Percentiles rank a stretch among this genome's conserved stretches.
Evolutionary conservation across 2,797 vertebrate genomes (phyloP).

Genomic region (Melanotaenia nigrans): DNA sequence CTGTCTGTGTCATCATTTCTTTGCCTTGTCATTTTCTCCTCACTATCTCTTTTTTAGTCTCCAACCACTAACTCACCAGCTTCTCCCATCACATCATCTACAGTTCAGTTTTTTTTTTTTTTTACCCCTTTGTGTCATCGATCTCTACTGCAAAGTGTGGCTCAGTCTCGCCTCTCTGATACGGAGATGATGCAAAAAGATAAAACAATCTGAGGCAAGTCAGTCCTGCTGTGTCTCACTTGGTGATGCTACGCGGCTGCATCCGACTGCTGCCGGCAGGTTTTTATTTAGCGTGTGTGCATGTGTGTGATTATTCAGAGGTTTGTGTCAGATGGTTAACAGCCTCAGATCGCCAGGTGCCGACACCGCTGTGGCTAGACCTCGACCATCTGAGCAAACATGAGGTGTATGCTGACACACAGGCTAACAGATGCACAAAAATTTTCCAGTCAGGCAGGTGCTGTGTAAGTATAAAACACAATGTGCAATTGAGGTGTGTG

Average conservation of each 20-base stretch:
- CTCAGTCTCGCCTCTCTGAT: slow-evolving; percentile 54
- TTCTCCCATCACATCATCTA: slow-evolving; percentile 34
- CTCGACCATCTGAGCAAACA: slow-evolving; percentile 73
- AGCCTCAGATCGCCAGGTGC: slow-evolving; percentile 63
- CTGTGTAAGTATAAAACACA: slow-evolving; percentile 31
- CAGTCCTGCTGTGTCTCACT: slow-evolving; percentile 33
- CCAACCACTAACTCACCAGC: slow-evolving; percentile 32
- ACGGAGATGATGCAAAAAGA: slow-evolving; percentile 63
- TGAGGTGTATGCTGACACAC: slow-evolving; percentile 28
- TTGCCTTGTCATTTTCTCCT: slow-evolving; percentile 59
- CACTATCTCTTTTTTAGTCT: slow-evolving; percentile 34
- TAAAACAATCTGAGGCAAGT: slow-evolving; percentile 51
- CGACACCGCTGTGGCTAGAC: slow-evolving; percentile 55
- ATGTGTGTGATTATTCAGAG: slow-evolving; percentile 22
- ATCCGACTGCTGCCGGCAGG: slow-evolving; percentile 24
- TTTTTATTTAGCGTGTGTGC: slow-evolving; percentile 10
- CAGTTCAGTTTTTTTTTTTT: slow-evolving; percentile 12
- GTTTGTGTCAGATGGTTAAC: slow-evolving; percentile 51
- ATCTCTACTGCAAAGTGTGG: slow-evolving; percentile 45
- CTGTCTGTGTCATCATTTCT: slow-evolving; percentile 37
- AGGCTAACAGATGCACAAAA: slow-evolving; percentile 47
- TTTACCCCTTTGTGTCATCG: slow-evolving; percentile 40
- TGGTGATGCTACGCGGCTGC: slow-evolving; percentile 18
- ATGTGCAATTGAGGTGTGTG: slow-evolving; percentile 24
- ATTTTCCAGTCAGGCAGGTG: slow-evolving; percentile 52